Base-by-base conservation (phyloP, 2,113 vertebrate species). In the Planiliza haematocheilus region DNA sequence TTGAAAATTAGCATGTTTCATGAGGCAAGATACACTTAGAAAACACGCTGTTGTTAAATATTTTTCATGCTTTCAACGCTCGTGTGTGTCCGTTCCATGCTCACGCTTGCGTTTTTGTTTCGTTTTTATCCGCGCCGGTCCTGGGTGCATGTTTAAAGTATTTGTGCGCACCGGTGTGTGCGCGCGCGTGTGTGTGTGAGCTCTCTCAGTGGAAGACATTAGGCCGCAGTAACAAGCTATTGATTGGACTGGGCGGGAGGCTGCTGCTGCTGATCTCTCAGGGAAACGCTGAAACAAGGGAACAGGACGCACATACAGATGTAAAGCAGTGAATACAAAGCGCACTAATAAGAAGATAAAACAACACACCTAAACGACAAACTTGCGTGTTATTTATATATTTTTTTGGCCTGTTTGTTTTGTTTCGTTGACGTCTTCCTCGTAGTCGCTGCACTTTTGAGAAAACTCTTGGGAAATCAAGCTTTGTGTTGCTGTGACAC, bases 151-250 rank as follows among this genome's bases (percentile, higher is more conserved):
- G 78, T 45, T 30, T 34, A 42, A 69, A 61, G 48, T 67, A 41
- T 55, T 41, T 39, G 42, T 62, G 34, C 61, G 52, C 36, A 41
- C 51, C 37, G 39, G 24, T 43, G 52, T 63, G 60, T 39, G 48
- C 50, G 61, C 36, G 41, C 62, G 56, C 17, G 37, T 72, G 30
- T 74, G 53, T 67, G 51, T 77, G 66, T 77, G 39, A 66, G 46
- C 52, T 43, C 51, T 72, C 53, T 74, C 50, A 21, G 50, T 81
- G 74, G 61, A 75, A 87, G 81, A 77, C 69, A 88, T 88, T 86
- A 79, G 77, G 52, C 77, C 65, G 68, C 77, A 81, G 86, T 86
- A 86, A 90, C 85, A 88, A 89, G 83, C 65, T 90, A 90, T 91
- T 81, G 89, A 91, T 91, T 85, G 75, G 45, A 65, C 58, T 41